Evolutionary conservation across 2,888 invertebrate genomes (phyloP).

Genomic region (Amiota communis): DNA sequence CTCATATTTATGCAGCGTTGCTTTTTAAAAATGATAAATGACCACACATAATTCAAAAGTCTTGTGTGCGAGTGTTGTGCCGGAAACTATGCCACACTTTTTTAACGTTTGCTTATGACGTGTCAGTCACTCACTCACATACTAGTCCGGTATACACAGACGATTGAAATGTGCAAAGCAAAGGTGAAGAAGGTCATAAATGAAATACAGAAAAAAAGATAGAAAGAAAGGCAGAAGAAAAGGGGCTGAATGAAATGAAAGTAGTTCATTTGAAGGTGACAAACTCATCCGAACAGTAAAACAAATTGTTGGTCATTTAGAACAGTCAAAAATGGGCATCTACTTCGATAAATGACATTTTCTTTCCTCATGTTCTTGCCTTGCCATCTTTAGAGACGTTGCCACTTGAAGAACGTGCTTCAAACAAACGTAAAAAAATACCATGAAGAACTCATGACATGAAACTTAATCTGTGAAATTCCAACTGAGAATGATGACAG

Average conservation of each 20-base stretch:
- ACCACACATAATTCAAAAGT: constrained; percentile 43
- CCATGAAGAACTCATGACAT: constrained; percentile 17
- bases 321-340: constrained; percentile 51
- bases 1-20: constrained; percentile 27
- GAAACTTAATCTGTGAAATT: constrained; percentile 28
- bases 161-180: neutral
- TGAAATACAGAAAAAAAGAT: neutral
- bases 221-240: too few relatives aligned
- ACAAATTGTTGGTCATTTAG: constrained; percentile 60
- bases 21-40: constrained; percentile 57
- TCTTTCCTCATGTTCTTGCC: neutral
- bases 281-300: constrained; percentile 54
- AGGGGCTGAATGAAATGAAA: neutral
- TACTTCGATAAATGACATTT: neutral
- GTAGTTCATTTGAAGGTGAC: constrained; percentile 61
- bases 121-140: constrained; percentile 38
- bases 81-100: constrained; percentile 40
- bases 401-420: neutral
- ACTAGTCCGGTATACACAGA: neutral
- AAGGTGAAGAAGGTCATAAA: neutral
- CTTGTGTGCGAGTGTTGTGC: constrained; percentile 1
- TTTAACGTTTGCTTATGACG: constrained; percentile 45
- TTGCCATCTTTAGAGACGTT: too few relatives aligned
- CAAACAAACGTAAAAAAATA: constrained; percentile 3
- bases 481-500: constrained; percentile 25